Evolutionary conservation across 2,888 invertebrate species (phyloP).

Genomic region (Sepiola atlantica): DNA sequence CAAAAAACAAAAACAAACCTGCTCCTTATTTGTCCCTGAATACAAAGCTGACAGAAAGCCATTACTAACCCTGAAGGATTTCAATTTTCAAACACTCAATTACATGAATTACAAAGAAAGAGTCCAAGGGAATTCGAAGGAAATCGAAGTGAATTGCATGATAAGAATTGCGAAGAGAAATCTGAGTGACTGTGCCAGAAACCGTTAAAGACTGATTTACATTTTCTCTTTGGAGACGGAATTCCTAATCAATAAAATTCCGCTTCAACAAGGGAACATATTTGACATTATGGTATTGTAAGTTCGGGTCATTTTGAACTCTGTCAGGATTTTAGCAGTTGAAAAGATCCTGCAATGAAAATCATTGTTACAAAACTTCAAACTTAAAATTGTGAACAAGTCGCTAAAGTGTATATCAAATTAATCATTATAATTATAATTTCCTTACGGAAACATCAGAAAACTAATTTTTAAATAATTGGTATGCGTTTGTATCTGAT

Average conservation of each 20-base stretch:
- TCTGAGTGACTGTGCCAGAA: neutral
- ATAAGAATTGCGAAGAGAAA: neutral
- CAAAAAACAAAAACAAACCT: neutral
- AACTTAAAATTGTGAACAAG: too few species aligned
- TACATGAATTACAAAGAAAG: neutral
- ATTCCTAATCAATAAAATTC: neutral
- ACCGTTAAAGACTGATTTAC: neutral
- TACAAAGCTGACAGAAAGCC: neutral
- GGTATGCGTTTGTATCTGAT: too few species aligned
- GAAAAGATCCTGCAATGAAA: too few species aligned
- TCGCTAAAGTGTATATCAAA: too few species aligned
- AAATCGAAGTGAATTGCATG: neutral
- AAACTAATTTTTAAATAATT: too few species aligned
- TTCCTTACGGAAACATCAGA: too few species aligned
- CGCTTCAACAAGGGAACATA: neutral
- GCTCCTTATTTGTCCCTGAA: neutral
- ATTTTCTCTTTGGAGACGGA: neutral
- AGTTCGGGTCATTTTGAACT: neutral
- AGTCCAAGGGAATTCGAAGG: neutral
- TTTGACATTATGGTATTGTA: neutral
- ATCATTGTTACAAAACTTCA: too few species aligned
- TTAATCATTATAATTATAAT: too few species aligned
- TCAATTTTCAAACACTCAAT: neutral
- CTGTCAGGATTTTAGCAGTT: too few species aligned
- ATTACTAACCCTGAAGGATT: neutral